These are phyloP conservation scores for Oreochromis tanganicae DNA, from an alignment of 2,113 vertebrate species.

Conservation along the genomic window DNA sequence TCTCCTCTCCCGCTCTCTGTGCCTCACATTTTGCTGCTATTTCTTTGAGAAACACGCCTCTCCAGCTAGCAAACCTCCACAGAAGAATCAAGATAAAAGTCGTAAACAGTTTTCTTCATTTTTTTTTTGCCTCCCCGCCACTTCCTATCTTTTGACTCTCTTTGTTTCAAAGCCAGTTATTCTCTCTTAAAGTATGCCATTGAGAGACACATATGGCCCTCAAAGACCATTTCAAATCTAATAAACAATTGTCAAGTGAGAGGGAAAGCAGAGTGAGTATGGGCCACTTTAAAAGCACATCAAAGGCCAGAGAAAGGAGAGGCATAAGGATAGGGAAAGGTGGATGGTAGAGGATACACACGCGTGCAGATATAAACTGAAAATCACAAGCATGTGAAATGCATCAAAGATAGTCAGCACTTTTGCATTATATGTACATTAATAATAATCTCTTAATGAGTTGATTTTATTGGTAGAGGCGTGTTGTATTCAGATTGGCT, in stretches of 20 bases:
- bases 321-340: conserved; percentile 33
- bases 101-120: conserved; percentile 76
- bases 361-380: neutral
- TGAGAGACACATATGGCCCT: conserved; percentile 81
- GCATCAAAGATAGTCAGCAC: neutral
- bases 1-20: neutral
- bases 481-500: neutral
- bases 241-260: conserved; percentile 92
- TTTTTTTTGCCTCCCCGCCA: conserved; percentile 5
- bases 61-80: conserved; percentile 40
- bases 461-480: neutral
- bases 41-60: neutral
- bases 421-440: neutral
- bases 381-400: neutral
- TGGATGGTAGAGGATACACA: neutral
- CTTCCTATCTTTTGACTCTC: conserved; percentile 10
- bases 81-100: conserved; percentile 82
- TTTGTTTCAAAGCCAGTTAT: conserved; percentile 49
- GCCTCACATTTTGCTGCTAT: neutral
- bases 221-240: conserved; percentile 85
- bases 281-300: conserved; percentile 82
- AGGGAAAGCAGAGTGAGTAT: conserved; percentile 82
- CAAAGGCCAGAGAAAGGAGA: conserved; percentile 75
- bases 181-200: conserved; percentile 43
- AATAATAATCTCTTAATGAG: neutral